phyloP scores from a whole-genome alignment of 2,113 vertebrate species.

The Hippolais icterina region DNA sequence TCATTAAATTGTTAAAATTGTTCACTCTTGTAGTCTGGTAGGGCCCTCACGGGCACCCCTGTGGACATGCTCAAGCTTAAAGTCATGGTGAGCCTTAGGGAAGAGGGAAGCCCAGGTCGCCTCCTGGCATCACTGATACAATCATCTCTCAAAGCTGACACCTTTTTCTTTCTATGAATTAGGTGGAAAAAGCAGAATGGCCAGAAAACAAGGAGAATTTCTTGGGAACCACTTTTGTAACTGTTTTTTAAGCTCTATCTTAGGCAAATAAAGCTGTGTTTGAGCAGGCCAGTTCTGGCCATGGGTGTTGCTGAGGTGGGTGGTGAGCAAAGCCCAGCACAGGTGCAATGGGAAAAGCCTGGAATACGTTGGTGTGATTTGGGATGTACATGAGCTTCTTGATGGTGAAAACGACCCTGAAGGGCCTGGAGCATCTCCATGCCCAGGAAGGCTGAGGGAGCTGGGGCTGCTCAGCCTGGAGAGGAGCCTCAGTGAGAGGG shows the following conservation, averaged over 20 bases:
- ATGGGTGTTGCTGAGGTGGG: neutral
- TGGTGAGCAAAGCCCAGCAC: neutral
- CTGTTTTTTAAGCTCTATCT: neutral
- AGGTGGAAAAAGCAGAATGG: neutral
- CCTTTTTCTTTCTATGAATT: neutral
- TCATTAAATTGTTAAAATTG: neutral
- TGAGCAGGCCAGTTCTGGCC: neutral
- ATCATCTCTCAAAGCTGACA: neutral
- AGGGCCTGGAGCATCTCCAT: neutral
- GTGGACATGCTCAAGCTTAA: neutral
- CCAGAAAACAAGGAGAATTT: neutral
- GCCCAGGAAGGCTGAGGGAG: neutral
- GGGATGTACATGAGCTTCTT: neutral
- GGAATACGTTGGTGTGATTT: neutral
- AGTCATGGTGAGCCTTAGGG: neutral
- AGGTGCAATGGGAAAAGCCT: neutral
- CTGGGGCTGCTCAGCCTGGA: neutral
- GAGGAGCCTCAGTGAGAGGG: neutral
- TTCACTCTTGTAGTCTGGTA: neutral
- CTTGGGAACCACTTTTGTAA: neutral
- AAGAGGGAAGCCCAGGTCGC: neutral
- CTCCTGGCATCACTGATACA: neutral
- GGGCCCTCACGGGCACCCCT: rapidly evolving
- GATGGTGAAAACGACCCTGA: too few relatives aligned
- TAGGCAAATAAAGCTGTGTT: neutral